These are phyloP conservation scores for Proales similis DNA, from an alignment of 1,140 invertebrate genomes.

Conservation along the genomic window DNA sequence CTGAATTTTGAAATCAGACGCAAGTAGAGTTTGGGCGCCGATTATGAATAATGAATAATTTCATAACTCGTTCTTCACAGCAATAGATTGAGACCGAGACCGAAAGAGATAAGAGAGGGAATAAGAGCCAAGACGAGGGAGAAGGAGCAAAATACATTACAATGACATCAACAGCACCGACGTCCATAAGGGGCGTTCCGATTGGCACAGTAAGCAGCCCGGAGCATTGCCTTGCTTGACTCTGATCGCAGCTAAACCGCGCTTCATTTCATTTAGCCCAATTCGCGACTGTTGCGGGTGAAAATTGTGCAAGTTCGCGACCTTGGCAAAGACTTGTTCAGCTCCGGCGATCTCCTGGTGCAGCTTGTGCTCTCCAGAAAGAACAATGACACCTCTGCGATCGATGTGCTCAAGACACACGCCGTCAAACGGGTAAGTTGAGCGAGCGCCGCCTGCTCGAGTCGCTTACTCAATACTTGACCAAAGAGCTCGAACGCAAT, in stretches of 20 bases:
- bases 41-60: too few species aligned
- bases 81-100: too few species aligned
- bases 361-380: slow-evolving; percentile 77
- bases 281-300: slow-evolving; percentile 21
- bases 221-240: too few species aligned
- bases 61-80: too few species aligned
- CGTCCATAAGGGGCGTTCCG: too few species aligned
- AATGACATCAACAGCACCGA: too few species aligned
- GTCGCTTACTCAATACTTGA: slow-evolving; percentile 10
- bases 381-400: slow-evolving; percentile 56
- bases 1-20: too few species aligned
- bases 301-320: slow-evolving; percentile 25
- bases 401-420: slow-evolving; percentile 85
- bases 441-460: not conserved
- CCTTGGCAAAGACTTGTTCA: slow-evolving; percentile 40
- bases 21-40: too few species aligned
- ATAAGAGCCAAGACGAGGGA: too few species aligned
- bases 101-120: too few species aligned
- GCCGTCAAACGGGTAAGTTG: slow-evolving; percentile 81
- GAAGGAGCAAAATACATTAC: too few species aligned
- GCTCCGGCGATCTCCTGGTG: slow-evolving; percentile 86
- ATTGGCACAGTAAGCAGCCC: too few species aligned
- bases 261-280: slow-evolving; percentile 13
- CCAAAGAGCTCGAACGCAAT: slow-evolving; percentile 15
- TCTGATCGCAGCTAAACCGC: not conserved